Evolutionary conservation across 2,113 vertebrate species (phyloP), one percentile per base, ranked within the genome.

Genomic region (Semnopithecus entellus): DNA sequence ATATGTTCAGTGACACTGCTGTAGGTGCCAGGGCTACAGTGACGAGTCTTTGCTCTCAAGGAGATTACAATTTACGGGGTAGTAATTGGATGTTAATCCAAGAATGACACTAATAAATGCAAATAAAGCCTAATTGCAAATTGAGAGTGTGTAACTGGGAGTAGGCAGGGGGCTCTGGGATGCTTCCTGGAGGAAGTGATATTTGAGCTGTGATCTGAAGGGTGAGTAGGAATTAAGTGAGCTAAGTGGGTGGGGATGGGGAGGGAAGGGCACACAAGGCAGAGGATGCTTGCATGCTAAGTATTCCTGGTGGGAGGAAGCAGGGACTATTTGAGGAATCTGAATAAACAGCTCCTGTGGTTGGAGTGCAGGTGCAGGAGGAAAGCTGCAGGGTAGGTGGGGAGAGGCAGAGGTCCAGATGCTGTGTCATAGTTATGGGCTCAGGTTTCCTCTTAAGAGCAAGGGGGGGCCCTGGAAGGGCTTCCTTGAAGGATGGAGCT

Each of bases 371-470:
- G 64, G 35, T 7, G 5, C 45, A 1, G 27, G 27, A 64, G 61
- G 61, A 43, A 30, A 35, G 13, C 16, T 64, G 32, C 20, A n/a
- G 20, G 25, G n/a, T 32, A 30, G 11, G 20, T 8, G 88, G 10
- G 72, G 16, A 16, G 64, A 45, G 8, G 2, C 35, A 17, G 25
- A 1, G 7, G 40, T 43, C 50, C 72, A 64, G 61, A 59, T 57
- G 78, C 72, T 76, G 92, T 95, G 79, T 38, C 72, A 79, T n/a
- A 45, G 57, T 94, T 64, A 85, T 86, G 61, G 84, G 91, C 40
- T 88, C 81, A n/a, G 94, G 96, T 91, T 94, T 97, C 91, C 94
- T 97, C 73, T 81, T 83, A 0, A 27, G 25, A 68, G 57, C 70
- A 48, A 70, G 14, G n/a, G 32, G 27, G 72, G 52, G 2, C 16